Evolutionary conservation across 2,888 invertebrate genomes (phyloP).

Genomic region (Chrysolina americana): DNA sequence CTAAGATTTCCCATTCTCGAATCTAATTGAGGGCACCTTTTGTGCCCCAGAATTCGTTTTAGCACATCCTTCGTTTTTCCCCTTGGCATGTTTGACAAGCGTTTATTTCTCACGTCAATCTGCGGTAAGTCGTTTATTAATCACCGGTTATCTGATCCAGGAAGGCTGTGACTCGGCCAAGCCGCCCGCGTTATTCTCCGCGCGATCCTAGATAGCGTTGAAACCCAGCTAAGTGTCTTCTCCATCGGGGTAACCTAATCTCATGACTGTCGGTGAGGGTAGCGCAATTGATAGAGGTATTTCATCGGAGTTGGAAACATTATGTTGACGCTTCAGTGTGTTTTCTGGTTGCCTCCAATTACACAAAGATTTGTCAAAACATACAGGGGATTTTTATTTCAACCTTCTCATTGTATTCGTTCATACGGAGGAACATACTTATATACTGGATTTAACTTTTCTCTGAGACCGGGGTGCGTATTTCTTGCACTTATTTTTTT

Average conservation of each 20-base stretch:
- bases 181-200: constrained; percentile 43
- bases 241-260: constrained; percentile 19
- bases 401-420: no score
- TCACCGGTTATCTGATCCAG: constrained; percentile 63
- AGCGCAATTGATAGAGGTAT: not conserved
- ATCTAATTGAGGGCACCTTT: not conserved
- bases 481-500: no score
- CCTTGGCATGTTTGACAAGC: constrained; percentile 60
- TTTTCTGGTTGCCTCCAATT: no score
- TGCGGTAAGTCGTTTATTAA: constrained; percentile 64
- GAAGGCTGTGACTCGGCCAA: constrained; percentile 52
- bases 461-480: no score
- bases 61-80: not conserved
- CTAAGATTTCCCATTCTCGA: no score
- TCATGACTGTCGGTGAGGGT: constrained; percentile 25
- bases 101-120: constrained; percentile 64
- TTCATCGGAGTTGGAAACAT: no score
- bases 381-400: no score
- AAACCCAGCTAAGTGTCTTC: constrained; percentile 39
- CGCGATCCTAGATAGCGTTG: constrained; percentile 48
- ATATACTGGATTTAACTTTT: no score
- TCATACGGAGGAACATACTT: no score
- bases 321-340: no score
- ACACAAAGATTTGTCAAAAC: no score
- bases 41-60: not conserved